phyloP scores from a whole-genome alignment of 2,113 vertebrate genomes.

The Fregata magnificens region DNA sequence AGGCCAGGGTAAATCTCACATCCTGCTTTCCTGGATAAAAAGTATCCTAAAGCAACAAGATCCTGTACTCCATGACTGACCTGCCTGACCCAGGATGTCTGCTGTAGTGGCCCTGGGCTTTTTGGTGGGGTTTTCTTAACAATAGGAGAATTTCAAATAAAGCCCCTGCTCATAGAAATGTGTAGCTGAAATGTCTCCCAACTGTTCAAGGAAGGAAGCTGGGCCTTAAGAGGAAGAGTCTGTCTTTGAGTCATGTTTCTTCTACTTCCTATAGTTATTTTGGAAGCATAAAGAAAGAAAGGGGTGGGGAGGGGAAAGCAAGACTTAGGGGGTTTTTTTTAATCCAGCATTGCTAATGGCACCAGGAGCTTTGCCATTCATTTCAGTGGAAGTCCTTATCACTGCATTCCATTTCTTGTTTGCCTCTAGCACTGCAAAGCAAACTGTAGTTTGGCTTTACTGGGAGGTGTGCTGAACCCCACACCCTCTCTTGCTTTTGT shows the following conservation, averaged over 20 bases:
- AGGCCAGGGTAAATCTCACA: not conserved
- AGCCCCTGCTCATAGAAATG: not conserved
- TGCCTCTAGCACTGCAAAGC: not conserved
- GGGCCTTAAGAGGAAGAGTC: conserved; percentile 25
- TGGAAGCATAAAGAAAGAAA: not conserved
- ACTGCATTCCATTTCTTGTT: not conserved
- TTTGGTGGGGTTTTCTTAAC: not conserved
- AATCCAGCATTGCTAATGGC: not conserved
- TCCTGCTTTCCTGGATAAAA: conserved; percentile 38
- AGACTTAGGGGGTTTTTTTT: not conserved
- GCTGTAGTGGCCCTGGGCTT: not conserved
- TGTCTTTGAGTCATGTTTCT: conserved; percentile 6
- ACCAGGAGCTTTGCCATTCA: not conserved
- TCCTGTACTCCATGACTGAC: not conserved
- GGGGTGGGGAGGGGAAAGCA: not conserved
- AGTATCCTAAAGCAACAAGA: not conserved
- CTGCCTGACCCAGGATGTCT: conserved; percentile 53
- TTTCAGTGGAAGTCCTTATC: not conserved
- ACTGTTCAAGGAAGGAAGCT: conserved; percentile 40
- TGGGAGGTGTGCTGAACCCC: not conserved
- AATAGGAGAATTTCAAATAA: not conserved
- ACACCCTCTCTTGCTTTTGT: not conserved
- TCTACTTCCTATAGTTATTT: conserved; percentile 38
- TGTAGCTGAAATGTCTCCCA: not conserved
- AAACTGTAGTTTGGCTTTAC: not conserved